Evolutionary conservation across 53 echinoderm and acorn worm genomes (phyloP).

Genomic region (Hippasteria phrygiana): DNA sequence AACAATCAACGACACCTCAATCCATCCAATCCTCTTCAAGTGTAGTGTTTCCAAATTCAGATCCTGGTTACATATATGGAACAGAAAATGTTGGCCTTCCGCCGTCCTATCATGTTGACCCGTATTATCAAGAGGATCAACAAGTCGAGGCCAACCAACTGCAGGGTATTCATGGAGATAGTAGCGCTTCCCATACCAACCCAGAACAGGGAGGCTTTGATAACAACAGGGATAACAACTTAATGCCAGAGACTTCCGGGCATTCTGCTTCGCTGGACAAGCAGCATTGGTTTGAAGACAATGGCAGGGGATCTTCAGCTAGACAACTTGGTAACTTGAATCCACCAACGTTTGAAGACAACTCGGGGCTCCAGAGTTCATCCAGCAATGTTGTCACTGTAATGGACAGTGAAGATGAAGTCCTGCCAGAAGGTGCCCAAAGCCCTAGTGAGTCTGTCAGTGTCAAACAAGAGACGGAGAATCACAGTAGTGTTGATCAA

Average conservation of each 20-base stretch:
- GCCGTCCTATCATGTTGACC: conserved; percentile 12
- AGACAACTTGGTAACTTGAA: conserved; percentile 10
- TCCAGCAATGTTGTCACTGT: conserved; percentile 31
- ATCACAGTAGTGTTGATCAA: neutral
- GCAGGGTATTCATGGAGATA: neutral
- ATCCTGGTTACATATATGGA: conserved; percentile 29
- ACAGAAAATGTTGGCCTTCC: conserved; percentile 34
- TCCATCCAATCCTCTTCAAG: conserved; percentile 20
- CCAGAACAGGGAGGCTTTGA: conserved; percentile 19
- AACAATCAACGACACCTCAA: conserved; percentile 1
- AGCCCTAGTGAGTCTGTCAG: neutral
- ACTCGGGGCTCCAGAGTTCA: neutral
- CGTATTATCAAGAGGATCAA: conserved; percentile 23
- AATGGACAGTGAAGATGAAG: conserved; percentile 51
- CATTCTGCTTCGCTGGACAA: conserved; percentile 12
- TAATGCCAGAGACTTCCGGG: conserved; percentile 8
- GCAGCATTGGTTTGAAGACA: conserved; percentile 39
- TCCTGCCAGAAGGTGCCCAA: neutral
- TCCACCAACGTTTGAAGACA: neutral
- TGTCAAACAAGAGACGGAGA: neutral
- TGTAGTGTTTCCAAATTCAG: conserved; percentile 45
- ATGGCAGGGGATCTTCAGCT: neutral
- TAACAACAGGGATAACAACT: conserved; percentile 14
- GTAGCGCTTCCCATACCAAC: neutral
- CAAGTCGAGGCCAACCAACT: conserved; percentile 2